Conservation (phyloP, 35 echinoderm and acorn worm species). For the Heliocidaris erythrogramma region DNA sequence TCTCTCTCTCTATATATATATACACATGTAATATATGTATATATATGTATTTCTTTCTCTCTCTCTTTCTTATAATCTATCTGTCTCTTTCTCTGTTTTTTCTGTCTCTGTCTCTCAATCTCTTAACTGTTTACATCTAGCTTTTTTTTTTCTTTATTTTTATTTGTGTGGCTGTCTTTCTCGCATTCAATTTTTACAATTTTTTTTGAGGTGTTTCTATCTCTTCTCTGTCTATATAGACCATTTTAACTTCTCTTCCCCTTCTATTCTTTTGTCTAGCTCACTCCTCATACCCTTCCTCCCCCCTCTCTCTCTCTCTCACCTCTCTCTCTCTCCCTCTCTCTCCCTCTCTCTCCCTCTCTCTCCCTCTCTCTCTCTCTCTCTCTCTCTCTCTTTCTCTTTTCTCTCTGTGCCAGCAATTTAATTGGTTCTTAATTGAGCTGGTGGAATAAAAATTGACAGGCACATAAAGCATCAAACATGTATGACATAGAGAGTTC, state of each 20-base stretch:
- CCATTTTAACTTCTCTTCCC: neutral
- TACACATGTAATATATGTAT: too few species aligned
- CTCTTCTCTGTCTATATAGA: neutral
- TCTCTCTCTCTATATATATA: too few species aligned
- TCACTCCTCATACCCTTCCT: neutral
- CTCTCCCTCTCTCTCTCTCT: neutral
- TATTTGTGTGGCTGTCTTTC: neutral
- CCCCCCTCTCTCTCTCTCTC: neutral
- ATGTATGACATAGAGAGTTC: neutral
- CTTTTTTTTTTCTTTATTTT: neutral
- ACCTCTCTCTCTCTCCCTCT: neutral
- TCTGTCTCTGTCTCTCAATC: neutral
- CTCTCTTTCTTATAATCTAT: too few species aligned
- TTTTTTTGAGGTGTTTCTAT: neutral
- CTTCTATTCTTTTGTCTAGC: neutral
- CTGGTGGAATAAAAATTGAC: neutral
- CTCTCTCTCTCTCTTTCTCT: neutral
- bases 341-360: neutral
- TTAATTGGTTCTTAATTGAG: conserved; percentile 33
- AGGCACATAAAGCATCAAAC: neutral
- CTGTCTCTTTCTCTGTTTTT: neutral
- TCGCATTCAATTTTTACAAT: neutral
- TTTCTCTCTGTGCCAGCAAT: neutral
- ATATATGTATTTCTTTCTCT: too few species aligned
- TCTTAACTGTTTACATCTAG: too few species aligned